These are phyloP conservation scores for Drosophila persimilis DNA, from an alignment of 1,140 invertebrate species.

Conservation along the genomic window DNA sequence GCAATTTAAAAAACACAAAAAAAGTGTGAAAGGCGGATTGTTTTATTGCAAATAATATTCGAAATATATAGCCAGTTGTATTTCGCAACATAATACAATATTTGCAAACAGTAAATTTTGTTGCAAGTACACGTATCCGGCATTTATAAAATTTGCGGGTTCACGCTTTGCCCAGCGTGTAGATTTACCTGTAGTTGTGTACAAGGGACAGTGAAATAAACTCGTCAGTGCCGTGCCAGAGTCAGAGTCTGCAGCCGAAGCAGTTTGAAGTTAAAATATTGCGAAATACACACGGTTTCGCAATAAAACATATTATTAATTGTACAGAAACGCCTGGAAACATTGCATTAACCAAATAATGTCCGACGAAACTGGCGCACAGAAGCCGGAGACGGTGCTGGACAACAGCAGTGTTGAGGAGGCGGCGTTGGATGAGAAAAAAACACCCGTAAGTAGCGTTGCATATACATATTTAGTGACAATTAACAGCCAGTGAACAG, in stretches of 20 bases:
- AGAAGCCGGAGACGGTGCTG: constrained; percentile 57
- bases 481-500: constrained; percentile 57
- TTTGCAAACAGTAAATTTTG: constrained; percentile 8
- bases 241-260: constrained; percentile 29
- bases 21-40: constrained; percentile 39
- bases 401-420: constrained; percentile 45
- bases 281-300: constrained; percentile 47
- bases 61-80: constrained; percentile 30
- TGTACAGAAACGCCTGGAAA: not conserved
- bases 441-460: constrained; percentile 68
- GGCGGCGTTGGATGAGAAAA: constrained; percentile 55
- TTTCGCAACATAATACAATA: constrained; percentile 12
- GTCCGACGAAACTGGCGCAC: constrained; percentile 63
- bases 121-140: constrained; percentile 31
- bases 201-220: constrained; percentile 39
- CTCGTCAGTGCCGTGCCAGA: constrained; percentile 41
- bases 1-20: constrained; percentile 41
- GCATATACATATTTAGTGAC: constrained; percentile 46
- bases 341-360: constrained; percentile 25
- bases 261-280: constrained; percentile 53
- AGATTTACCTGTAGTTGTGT: constrained; percentile 72
- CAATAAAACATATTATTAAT: constrained; percentile 27
- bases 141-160: constrained; percentile 71
- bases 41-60: constrained; percentile 32
- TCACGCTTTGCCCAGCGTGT: constrained; percentile 72